phyloP scores from a whole-genome alignment of 2,113 vertebrate species.

The rat (Rattus norvegicus) region DNA sequence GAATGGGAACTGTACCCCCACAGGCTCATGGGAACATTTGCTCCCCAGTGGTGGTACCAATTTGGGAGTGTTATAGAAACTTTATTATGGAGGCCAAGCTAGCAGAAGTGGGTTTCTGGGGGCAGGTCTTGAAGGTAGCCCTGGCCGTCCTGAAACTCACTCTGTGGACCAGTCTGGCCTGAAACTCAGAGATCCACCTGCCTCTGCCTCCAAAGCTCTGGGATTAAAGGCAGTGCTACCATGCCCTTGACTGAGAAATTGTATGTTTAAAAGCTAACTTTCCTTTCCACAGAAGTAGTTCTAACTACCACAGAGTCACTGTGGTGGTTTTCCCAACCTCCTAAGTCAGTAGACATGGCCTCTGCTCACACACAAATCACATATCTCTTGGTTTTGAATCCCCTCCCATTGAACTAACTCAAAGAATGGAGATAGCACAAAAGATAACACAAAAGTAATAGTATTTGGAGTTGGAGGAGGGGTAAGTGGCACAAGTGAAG shows the following conservation, averaged over 20 bases:
- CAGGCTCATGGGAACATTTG: background rate
- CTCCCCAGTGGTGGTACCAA: background rate
- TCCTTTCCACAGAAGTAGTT: background rate
- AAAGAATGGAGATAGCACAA: background rate
- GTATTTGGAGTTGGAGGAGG: background rate
- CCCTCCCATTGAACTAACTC: background rate
- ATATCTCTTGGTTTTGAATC: background rate
- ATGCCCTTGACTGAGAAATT: background rate
- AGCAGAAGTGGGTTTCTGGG: background rate
- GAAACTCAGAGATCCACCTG: background rate
- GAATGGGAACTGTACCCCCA: background rate
- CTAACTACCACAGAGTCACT: background rate
- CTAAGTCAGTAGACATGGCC: background rate
- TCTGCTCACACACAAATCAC: background rate
- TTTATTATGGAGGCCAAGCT: background rate
- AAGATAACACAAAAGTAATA: background rate
- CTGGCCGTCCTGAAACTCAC: background rate
- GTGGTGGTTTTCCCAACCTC: background rate
- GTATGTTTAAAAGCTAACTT: background rate
- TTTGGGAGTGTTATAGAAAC: background rate
- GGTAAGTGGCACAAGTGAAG: background rate
- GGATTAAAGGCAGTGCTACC: background rate
- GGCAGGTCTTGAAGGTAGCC: background rate
- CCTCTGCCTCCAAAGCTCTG: background rate
- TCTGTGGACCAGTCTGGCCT: background rate